phyloP scores from a whole-genome alignment of 2,888 invertebrate genomes.

The Drosophila greeni region DNA sequence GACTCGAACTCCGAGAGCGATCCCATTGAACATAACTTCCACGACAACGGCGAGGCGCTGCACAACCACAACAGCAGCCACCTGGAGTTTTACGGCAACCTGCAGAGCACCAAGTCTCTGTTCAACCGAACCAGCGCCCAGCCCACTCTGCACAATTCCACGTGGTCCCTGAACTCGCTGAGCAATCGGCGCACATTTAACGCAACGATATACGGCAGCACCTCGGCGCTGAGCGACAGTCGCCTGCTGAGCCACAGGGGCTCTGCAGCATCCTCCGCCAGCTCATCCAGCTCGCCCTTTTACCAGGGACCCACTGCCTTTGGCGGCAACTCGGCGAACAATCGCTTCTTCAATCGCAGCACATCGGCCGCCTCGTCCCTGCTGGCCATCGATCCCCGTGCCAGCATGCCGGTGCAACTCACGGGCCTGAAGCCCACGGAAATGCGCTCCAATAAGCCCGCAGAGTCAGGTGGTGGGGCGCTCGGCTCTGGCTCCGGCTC shows the following conservation, averaged over 20 bases:
- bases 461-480: background rate
- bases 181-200: slow-evolving; percentile 77
- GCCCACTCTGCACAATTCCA: slow-evolving; percentile 74
- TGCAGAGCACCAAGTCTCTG: slow-evolving; percentile 78
- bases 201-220: slow-evolving; percentile 78
- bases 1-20: slow-evolving; percentile 56
- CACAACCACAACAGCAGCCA: slow-evolving; percentile 43
- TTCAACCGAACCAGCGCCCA: slow-evolving; percentile 60
- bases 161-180: slow-evolving; percentile 76
- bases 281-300: slow-evolving; percentile 83
- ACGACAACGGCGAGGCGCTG: slow-evolving; percentile 37
- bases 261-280: slow-evolving; percentile 14
- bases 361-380: slow-evolving; percentile 47
- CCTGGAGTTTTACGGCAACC: slow-evolving; percentile 76
- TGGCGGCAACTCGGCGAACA: slow-evolving; percentile 85
- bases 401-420: slow-evolving; percentile 54
- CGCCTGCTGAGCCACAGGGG: slow-evolving; percentile 62
- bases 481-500: background rate
- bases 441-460: slow-evolving; percentile 28
- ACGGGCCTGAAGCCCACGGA: slow-evolving; percentile 59
- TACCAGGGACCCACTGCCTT: slow-evolving; percentile 87
- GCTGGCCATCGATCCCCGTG: slow-evolving; percentile 41
- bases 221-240: slow-evolving; percentile 78
- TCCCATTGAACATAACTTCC: slow-evolving; percentile 2
- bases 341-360: slow-evolving; percentile 65